A percentile compares a stretch with the other conserved stretches of the same genome.
These are phyloP conservation scores for Bursaphelenchus okinawaensis DNA, from an alignment of 2,888 invertebrate genomes.

Conservation along the genomic window DNA sequence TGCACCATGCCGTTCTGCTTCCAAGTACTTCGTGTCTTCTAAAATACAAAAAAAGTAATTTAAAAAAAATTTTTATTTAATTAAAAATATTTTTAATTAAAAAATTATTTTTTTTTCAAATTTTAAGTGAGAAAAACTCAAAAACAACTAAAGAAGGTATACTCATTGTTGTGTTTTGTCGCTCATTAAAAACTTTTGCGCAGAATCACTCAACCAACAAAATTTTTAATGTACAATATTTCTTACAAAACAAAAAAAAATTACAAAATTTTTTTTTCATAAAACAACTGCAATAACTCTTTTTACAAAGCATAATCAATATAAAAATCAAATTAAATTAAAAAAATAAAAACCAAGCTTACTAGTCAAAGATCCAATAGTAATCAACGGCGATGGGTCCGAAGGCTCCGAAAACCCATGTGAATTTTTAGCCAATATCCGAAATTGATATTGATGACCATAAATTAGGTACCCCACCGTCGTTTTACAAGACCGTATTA, in stretches of 20 bases:
- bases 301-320: not conserved
- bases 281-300: no score
- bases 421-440: conserved; percentile 55
- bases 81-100: not conserved
- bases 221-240: not conserved
- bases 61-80: not conserved
- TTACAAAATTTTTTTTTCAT: no score
- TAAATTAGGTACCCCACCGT: conserved; percentile 54
- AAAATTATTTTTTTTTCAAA: not conserved
- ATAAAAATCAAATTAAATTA: not conserved
- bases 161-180: no score
- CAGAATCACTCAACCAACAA: no score
- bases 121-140: not conserved
- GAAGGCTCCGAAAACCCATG: conserved; percentile 53
- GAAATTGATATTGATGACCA: conserved; percentile 55
- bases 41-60: conserved; percentile 5
- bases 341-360: conserved; percentile 2
- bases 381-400: conserved; percentile 47
- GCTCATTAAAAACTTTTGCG: no score
- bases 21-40: conserved; percentile 42
- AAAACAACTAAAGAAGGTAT: no score
- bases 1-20: conserved; percentile 47
- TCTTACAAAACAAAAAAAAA: not conserved
- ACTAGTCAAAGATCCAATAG: conserved; percentile 36
- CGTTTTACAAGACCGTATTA: conserved; percentile 56